Conservation (phyloP, 2,888 invertebrate genomes). For the Ennomos quercinarius region DNA sequence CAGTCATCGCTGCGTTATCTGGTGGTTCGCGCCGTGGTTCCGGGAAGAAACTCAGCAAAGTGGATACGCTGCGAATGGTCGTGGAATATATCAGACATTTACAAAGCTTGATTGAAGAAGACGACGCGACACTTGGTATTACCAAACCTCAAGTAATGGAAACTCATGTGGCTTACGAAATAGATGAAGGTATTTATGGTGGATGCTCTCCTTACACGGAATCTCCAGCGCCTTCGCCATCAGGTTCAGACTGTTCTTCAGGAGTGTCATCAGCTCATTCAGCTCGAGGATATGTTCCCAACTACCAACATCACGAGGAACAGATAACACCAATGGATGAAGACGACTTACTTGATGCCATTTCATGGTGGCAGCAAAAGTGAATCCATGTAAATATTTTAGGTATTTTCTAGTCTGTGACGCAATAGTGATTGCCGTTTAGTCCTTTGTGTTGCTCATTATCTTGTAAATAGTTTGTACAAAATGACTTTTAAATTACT, state of each 20-base stretch:
- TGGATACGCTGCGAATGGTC: constrained; percentile 95
- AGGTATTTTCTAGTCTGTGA: constrained; percentile 57
- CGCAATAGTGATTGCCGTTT: not conserved
- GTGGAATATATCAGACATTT: constrained; percentile 95
- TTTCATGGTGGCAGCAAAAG: constrained; percentile 92
- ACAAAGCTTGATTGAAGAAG: constrained; percentile 90
- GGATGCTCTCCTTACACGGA: constrained; percentile 76
- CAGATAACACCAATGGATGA: constrained; percentile 90
- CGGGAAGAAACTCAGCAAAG: constrained; percentile 94
- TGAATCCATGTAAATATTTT: constrained; percentile 41
- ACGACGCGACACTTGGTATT: constrained; percentile 82
- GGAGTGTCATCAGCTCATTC: constrained; percentile 78
- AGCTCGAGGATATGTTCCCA: constrained; percentile 49
- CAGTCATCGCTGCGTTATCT: constrained; percentile 89
- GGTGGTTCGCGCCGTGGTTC: constrained; percentile 89
- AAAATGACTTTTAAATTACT: constrained; percentile 16
- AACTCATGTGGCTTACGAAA: constrained; percentile 50
- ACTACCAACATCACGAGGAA: constrained; percentile 63
- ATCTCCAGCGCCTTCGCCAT: constrained; percentile 86
- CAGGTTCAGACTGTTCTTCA: constrained; percentile 88
- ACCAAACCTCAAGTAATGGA: constrained; percentile 46
- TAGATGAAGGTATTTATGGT: constrained; percentile 72
- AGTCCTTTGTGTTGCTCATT: not conserved
- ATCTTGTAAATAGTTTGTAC: constrained; percentile 23
- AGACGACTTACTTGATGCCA: constrained; percentile 93